A percentile compares a stretch with the other conserved stretches of the same genome.
Conservation (phyloP, 2,888 invertebrate genomes). For the Chymomyza procnemis region DNA sequence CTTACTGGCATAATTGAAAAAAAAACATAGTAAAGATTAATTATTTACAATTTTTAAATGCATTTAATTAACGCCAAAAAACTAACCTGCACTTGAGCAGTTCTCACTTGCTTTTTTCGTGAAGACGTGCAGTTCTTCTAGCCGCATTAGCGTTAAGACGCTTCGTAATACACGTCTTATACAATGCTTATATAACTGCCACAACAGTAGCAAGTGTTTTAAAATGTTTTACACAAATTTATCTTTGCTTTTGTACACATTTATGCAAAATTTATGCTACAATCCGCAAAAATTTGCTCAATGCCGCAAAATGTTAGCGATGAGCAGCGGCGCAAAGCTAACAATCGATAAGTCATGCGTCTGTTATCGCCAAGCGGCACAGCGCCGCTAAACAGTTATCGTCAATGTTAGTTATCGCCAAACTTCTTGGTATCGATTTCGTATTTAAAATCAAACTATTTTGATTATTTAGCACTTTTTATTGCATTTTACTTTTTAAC, state of each 20-base stretch:
- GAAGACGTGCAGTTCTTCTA: background rate
- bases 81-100: slow-evolving; percentile 59
- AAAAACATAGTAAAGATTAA: slow-evolving; percentile 16
- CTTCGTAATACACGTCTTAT: background rate
- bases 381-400: background rate
- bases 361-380: background rate
- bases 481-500: slow-evolving; percentile 61
- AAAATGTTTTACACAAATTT: background rate
- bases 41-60: slow-evolving; percentile 36
- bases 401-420: slow-evolving; percentile 25
- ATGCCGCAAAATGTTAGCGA: slow-evolving; percentile 56
- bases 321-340: slow-evolving; percentile 54
- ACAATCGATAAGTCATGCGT: slow-evolving; percentile 50
- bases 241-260: background rate
- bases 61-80: slow-evolving; percentile 26
- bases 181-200: background rate
- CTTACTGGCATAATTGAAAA: slow-evolving; percentile 39
- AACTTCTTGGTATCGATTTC: background rate
- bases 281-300: slow-evolving; percentile 53
- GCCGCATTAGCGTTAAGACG: background rate
- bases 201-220: background rate
- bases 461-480: slow-evolving; percentile 40
- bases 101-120: slow-evolving; percentile 16
- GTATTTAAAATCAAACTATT: background rate
- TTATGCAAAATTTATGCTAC: slow-evolving; percentile 24